These are phyloP conservation scores for Lepidostoma basale DNA, from an alignment of 1,140 invertebrate genomes.

Conservation along the genomic window DNA sequence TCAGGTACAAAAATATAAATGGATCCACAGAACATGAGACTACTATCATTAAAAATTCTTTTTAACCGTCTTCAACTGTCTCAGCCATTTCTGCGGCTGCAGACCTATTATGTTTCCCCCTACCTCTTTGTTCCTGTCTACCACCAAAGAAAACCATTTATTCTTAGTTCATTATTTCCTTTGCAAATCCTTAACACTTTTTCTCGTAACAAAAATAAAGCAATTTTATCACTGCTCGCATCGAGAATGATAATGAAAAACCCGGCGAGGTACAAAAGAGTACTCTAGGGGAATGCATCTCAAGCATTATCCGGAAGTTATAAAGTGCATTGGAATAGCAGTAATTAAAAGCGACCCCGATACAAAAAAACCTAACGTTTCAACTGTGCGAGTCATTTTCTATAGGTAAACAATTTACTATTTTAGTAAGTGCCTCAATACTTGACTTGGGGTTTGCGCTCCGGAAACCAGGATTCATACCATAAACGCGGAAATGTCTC, in stretches of 20 bases:
- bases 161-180: constrained; percentile 25
- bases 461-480: background rate
- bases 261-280: constrained; percentile 19
- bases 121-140: background rate
- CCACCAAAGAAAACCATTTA: constrained; percentile 13
- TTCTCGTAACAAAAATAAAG: constrained; percentile 20
- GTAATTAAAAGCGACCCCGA: background rate
- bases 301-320: background rate
- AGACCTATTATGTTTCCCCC: too few relatives aligned
- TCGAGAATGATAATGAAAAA: constrained; percentile 25
- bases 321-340: background rate
- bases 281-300: constrained; percentile 23
- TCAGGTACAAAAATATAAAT: too few relatives aligned
- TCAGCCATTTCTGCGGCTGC: background rate
- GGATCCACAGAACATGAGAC: too few relatives aligned
- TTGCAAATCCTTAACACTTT: constrained; percentile 20
- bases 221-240: constrained; percentile 26
- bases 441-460: background rate
- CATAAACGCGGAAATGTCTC: constrained; percentile 13
- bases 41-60: too few relatives aligned
- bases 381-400: background rate
- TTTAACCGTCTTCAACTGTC: too few relatives aligned
- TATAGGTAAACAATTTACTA: too few relatives aligned
- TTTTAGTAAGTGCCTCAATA: background rate
- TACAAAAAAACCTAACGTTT: background rate